Percentiles rank a stretch among this genome's conserved stretches.
These are phyloP conservation scores for Cybosia mesomella DNA, from an alignment of 2,888 invertebrate genomes.

Conservation along the genomic window DNA sequence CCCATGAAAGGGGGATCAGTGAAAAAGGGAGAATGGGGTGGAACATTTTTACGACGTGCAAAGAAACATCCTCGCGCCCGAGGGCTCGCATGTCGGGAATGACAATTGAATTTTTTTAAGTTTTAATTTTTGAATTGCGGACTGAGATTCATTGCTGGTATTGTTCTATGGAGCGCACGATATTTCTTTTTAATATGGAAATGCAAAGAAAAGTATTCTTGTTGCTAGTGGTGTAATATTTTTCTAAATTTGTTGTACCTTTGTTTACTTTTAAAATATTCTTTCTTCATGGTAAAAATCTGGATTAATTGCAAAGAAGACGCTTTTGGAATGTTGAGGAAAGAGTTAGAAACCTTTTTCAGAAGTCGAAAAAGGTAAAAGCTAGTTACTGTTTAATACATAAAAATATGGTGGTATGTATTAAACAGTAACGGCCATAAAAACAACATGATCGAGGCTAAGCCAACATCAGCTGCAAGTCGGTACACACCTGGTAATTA, in stretches of 20 bases:
- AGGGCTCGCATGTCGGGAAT: slow-evolving; percentile 51
- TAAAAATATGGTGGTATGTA: no score
- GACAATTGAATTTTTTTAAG: slow-evolving; percentile 55
- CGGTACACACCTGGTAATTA: no score
- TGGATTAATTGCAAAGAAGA: no score
- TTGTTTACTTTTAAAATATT: neutral
- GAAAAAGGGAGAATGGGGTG: slow-evolving; percentile 26
- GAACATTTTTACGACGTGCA: slow-evolving; percentile 53
- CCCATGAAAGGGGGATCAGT: slow-evolving; percentile 35
- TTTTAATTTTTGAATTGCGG: slow-evolving; percentile 54
- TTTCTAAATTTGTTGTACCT: neutral
- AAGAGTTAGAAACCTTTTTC: neutral
- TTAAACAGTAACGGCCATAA: no score
- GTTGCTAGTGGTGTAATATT: neutral
- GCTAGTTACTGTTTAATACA: no score
- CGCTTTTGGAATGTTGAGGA: no score
- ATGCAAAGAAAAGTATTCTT: slow-evolving; percentile 14
- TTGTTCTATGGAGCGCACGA: slow-evolving; percentile 33
- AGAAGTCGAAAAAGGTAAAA: neutral
- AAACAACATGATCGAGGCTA: no score
- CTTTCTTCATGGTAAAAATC: neutral
- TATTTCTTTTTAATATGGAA: slow-evolving; percentile 20
- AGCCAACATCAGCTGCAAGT: no score
- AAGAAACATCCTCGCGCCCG: slow-evolving; percentile 50
- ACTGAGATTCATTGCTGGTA: slow-evolving; percentile 41